Percentiles rank a stretch among this genome's conserved stretches.
phyloP scores from a whole-genome alignment of 1,140 invertebrate genomes.

The Tetramorium simillimum region DNA sequence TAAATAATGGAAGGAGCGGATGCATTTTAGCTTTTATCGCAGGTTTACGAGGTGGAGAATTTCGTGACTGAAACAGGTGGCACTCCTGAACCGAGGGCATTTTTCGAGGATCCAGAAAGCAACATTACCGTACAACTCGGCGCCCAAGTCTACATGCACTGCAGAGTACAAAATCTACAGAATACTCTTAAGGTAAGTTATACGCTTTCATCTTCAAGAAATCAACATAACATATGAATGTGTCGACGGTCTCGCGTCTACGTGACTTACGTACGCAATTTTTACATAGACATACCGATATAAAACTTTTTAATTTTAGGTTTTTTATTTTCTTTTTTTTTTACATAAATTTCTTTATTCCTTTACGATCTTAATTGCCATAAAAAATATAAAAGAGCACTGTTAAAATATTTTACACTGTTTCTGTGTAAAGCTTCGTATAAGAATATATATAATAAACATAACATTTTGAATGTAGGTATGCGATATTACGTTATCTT shows the following conservation, averaged over 20 bases:
- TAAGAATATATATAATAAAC: neutral
- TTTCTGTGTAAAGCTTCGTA: neutral
- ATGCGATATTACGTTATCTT: constrained; percentile 26
- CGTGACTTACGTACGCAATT: neutral
- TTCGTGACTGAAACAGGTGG: constrained; percentile 82
- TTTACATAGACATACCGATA: neutral
- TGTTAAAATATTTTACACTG: constrained; percentile 5
- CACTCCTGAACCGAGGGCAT: constrained; percentile 86
- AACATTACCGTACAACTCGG: constrained; percentile 88
- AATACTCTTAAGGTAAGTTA: constrained; percentile 88
- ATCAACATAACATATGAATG: neutral
- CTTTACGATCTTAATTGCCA: neutral
- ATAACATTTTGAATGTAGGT: constrained; percentile 12
- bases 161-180: constrained; percentile 87
- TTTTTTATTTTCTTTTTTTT: neutral
- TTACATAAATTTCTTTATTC: neutral
- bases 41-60: constrained; percentile 84
- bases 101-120: constrained; percentile 86
- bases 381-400: neutral
- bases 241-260: neutral
- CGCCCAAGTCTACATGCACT: constrained; percentile 87
- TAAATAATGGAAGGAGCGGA: constrained; percentile 5
- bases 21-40: constrained; percentile 51
- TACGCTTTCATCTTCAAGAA: neutral
- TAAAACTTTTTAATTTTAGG: neutral